These are phyloP conservation scores for Ophion ellenae DNA, from an alignment of 2,888 invertebrate genomes.

Conservation along the genomic window DNA sequence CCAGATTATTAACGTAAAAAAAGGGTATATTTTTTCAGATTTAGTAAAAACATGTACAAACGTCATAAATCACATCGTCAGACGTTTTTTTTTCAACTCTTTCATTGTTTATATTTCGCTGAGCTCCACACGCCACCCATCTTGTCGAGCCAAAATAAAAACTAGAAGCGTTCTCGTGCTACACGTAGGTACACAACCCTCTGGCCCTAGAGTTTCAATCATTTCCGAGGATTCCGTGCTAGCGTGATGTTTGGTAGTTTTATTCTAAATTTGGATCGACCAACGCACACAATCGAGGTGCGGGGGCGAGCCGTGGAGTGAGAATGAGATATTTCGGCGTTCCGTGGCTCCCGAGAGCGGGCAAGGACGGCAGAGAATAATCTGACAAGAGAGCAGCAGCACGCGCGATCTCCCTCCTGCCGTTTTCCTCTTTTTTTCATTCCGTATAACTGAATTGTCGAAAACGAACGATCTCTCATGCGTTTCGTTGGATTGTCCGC, in stretches of 20 bases:
- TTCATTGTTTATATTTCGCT: background rate
- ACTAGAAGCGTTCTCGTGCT: background rate
- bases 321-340: slow-evolving; percentile 47
- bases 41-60: too few relatives aligned
- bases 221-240: slow-evolving; percentile 29
- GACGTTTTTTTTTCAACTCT: background rate
- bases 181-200: background rate
- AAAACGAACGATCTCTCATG: background rate
- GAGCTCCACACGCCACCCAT: background rate
- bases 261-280: slow-evolving; percentile 62
- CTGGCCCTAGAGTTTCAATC: slow-evolving; percentile 21
- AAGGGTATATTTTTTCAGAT: too few relatives aligned
- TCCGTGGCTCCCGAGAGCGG: slow-evolving; percentile 33
- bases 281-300: slow-evolving; percentile 48
- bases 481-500: background rate
- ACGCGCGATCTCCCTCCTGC: background rate
- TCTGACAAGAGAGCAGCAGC: slow-evolving; percentile 51
- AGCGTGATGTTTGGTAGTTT: slow-evolving; percentile 47
- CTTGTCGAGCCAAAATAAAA: background rate
- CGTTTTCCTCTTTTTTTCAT: background rate
- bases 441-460: background rate
- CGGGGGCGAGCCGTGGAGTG: slow-evolving; percentile 21
- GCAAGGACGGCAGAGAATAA: slow-evolving; percentile 52
- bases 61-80: background rate
- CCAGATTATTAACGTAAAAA: too few relatives aligned